Conservation (phyloP, 2,113 vertebrate genomes). For the Rallus limicola region DNA sequence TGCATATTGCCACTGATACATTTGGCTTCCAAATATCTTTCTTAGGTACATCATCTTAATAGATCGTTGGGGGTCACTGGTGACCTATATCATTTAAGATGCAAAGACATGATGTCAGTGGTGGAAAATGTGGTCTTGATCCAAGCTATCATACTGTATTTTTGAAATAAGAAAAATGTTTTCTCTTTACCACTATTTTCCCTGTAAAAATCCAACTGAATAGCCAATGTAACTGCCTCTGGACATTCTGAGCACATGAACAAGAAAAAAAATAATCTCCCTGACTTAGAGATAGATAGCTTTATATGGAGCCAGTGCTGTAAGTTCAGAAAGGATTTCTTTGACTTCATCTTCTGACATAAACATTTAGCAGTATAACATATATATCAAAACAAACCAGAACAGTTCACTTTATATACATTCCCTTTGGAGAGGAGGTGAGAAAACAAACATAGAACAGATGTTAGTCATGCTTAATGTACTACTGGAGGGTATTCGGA, state of each 20-base stretch:
- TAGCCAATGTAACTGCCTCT: neutral
- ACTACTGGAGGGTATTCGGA: slow-evolving; percentile 33
- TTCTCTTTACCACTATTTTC: neutral
- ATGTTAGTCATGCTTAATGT: slow-evolving; percentile 58
- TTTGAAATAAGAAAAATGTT: neutral
- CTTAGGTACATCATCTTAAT: slow-evolving; percentile 47
- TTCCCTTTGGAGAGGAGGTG: slow-evolving; percentile 56
- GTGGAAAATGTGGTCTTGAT: slow-evolving; percentile 31
- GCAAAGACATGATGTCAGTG: slow-evolving; percentile 48
- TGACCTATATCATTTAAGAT: slow-evolving; percentile 22
- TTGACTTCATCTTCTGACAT: slow-evolving; percentile 36
- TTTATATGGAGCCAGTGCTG: neutral
- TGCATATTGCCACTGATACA: slow-evolving; percentile 2
- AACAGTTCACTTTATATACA: slow-evolving; percentile 47
- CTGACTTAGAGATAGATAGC: neutral
- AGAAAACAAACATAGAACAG: slow-evolving; percentile 70
- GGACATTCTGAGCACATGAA: neutral
- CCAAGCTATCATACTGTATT: neutral
- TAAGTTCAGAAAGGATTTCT: slow-evolving; percentile 41
- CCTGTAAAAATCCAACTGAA: neutral
- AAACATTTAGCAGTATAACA: slow-evolving; percentile 48
- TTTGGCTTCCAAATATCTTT: slow-evolving; percentile 51
- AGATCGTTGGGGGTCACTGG: neutral
- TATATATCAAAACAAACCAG: slow-evolving; percentile 67
- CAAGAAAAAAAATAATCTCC: neutral